Base-by-base conservation (phyloP, 2,113 vertebrate species). In the Dolichotis patagonum region DNA sequence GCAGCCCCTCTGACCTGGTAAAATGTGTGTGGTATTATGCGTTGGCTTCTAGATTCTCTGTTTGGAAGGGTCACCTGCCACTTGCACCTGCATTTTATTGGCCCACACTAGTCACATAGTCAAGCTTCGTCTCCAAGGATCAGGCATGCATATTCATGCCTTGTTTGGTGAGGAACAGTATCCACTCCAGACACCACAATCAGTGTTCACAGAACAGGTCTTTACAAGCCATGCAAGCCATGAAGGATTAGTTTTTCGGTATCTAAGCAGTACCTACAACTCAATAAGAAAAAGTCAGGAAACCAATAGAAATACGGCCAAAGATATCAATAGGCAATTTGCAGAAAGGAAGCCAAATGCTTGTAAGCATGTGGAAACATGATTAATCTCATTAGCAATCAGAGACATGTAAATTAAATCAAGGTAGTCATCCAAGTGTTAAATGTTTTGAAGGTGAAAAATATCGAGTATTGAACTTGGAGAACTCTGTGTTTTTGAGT, bases 221-320 rank as follows among this genome's bases (percentile, higher is more conserved):
- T 85, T 93, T 94, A 19, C 56, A 83, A 83, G 41, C 65, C 38
- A 56, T 11, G 80, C 11, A 73, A 43, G 41, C 35, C 52, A 60
- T 19, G 60, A 46, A 56, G 32, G 24, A 9, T 60, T 88, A 13
- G 14, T 62, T 94, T n/a, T 28, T 85, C 32, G 60, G 6, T 65
- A 78, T 77, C 28, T 82, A 85, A 82, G 78, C 49, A 43, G 13
- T 16, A n/a, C n/a, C n/a, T n/a, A n/a, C 63, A 94, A 94, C 35
- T 86, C 58, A 52, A 71, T 60, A 88, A 67, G 28, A 38, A 85
- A 84, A 62, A 77, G 54, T 10, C 10, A 92, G 26, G 46, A 92
- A 82, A 73, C 19, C 60, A 52, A 35, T 43, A 73, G 85, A 94
- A 90, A 73, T 30, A 88, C 5, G 30, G 35, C 46, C 78, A 65